Evolutionary conservation across 2,797 vertebrate genomes (phyloP), one percentile per base, ranked within the genome.

Genomic region (Zalophus californianus): DNA sequence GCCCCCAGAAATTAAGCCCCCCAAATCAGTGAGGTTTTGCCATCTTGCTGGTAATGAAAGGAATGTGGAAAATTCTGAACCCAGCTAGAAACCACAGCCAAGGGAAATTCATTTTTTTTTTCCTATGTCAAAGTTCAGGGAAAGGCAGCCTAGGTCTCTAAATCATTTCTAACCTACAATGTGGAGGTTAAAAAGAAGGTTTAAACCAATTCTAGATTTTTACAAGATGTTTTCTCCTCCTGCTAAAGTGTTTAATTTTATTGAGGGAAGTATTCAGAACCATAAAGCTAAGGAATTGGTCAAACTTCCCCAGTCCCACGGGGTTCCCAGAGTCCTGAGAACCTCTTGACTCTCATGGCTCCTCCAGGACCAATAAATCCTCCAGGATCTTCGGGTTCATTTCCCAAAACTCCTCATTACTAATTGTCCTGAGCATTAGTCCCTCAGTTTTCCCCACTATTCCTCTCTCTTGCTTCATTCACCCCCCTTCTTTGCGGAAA

Each of bases 191-290:
- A 68, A 56, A 95, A 85, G n/a, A 54, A 27, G 64, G 20, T 68
- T 68, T 92, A 72, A 83, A 86, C 29, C 64, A 88, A 83, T 88
- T 94, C 90, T 68, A 85, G 60, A 54, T 41, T 88, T 96, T 88
- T 87, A 72, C 79, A 93, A 73, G 41, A 58, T 90, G 60, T 82
- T 87, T 97, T 56, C 87, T 90, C 70, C 62, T 60, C 38, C 87
- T 93, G 77, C 35, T 88, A 60, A 89, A 94, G 90, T 92, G 64
- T 96, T 98, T 92, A 82, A 58, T 93, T 97, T 96, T 96, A 92
- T 82, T 86, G 83, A 25, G 93, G 77, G 27, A 95, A 96, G 32
- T 78, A 84, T 77, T 93, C 72, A 78, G 62, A 94, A 58, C 35
- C 14, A 58, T 70, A 78, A 92, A 95, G 23, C 78, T 95, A 50